A percentile compares a stretch with the other conserved stretches of the same genome.
Evolutionary conservation across 2,113 vertebrate genomes (phyloP).

Genomic region (Lophura nycthemera): DNA sequence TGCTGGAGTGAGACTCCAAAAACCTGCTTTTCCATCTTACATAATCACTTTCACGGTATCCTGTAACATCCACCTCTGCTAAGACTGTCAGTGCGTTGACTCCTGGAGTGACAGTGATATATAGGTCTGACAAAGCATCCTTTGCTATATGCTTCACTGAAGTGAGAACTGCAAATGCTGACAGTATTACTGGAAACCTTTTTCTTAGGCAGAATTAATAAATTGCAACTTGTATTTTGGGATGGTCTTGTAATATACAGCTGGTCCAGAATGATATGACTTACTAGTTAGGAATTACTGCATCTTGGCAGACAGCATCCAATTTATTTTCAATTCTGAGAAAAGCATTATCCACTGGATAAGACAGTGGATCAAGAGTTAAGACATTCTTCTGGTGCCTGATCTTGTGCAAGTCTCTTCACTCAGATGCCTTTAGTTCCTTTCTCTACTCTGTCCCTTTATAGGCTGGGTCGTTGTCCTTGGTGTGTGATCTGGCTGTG

Average conservation of each 20-base stretch:
- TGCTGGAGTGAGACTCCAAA: slow-evolving; percentile 28
- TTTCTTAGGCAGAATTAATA: slow-evolving; percentile 61
- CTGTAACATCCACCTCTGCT: slow-evolving; percentile 58
- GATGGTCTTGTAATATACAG: not conserved
- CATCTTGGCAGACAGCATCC: slow-evolving; percentile 19
- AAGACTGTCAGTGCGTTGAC: slow-evolving; percentile 34
- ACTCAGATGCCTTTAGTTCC: not conserved
- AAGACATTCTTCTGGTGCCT: not conserved
- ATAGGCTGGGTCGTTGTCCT: not conserved
- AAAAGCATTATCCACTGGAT: not conserved
- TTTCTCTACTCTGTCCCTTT: not conserved
- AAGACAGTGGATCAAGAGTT: not conserved
- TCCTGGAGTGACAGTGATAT: slow-evolving; percentile 56
- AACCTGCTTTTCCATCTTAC: slow-evolving; percentile 51
- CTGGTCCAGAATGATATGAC: slow-evolving; percentile 16
- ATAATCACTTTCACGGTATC: slow-evolving; percentile 52
- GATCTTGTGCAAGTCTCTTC: not conserved
- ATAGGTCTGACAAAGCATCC: slow-evolving; percentile 51
- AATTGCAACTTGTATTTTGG: slow-evolving; percentile 32
- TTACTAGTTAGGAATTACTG: slow-evolving; percentile 3
- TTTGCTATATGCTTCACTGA: slow-evolving; percentile 39
- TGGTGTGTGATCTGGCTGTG: not conserved
- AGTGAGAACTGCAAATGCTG: slow-evolving; percentile 38
- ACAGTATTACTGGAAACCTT: slow-evolving; percentile 39
- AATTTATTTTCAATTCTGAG: slow-evolving; percentile 43